Evolutionary conservation across 2,888 invertebrate species (phyloP), one percentile per base, ranked within the genome.

Genomic region (Endotricha flammealis): DNA sequence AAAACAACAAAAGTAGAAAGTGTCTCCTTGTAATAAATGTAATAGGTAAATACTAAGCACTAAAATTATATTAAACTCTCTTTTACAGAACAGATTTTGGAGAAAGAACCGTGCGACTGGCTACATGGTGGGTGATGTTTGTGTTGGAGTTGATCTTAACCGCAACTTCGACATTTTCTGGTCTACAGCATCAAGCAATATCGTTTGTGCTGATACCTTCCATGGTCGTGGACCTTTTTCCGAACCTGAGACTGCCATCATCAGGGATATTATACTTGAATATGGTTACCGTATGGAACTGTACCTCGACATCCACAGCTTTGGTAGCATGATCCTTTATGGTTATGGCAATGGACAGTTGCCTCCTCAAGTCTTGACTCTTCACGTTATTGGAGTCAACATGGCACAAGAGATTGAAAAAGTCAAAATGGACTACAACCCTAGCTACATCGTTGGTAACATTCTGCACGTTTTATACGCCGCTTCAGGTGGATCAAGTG

Each of bases 301-400:
- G 40, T 95, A 93, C 63, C 57, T 95, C 8, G 90, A 92, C 1
- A 77, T 95, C 42, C 95, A 95, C 60, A 91, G 94, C n/a, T 94
- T 88, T 53, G 94, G 93, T 8, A 88, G 89, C 44, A 90, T 89
- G 65, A 66, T 93, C 12, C 62, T 93, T 1, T 91, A 92, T 55
- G 91, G 92, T 0, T 93, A 91, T 91, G 92, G 91, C 1, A 91
- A 88, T 43, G 88, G 89, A 24, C 11, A 72, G 73, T 29, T 64
- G 65, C 4, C 58, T 88, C 25, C 90, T 89, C 1, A 90, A 34
- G 80, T 75, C 7, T 63, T 79, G 0, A 70, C 68, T 33, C 73
- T 90, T 0, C 75, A 82, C 12, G 47, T 52, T 1, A 71, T 88
- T 3, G 88, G 80, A 1, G 48, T 73, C 1, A 47, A 53, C 1